phyloP scores from a whole-genome alignment of 1,140 invertebrate species.

The Anadara kagoshimensis region DNA sequence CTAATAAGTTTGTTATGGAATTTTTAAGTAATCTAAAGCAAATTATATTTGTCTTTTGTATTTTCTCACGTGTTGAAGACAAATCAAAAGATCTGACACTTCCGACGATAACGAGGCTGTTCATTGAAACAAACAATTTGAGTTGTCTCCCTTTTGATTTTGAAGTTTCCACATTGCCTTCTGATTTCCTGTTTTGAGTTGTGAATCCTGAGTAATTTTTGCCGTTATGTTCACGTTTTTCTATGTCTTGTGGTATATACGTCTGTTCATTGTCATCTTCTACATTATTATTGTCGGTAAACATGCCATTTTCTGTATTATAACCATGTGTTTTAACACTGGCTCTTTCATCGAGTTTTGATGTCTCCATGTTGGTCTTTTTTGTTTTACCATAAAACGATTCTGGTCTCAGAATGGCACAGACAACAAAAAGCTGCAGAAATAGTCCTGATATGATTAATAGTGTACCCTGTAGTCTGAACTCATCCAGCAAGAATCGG shows the following conservation, averaged over 20 bases:
- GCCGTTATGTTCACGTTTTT: no score
- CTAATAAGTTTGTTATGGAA: no score
- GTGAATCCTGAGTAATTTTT: no score
- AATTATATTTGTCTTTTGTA: no score
- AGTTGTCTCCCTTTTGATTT: neutral
- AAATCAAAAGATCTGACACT: neutral
- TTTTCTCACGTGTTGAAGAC: no score
- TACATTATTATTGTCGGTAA: neutral
- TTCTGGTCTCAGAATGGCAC: conserved; percentile 11
- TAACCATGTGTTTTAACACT: neutral
- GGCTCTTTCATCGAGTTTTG: neutral
- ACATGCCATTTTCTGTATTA: neutral
- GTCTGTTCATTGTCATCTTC: neutral
- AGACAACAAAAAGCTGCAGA: conserved; percentile 13
- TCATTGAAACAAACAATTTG: neutral
- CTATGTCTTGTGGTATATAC: neutral
- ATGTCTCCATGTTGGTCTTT: neutral
- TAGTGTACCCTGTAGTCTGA: conserved; percentile 14
- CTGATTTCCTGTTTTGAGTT: no score
- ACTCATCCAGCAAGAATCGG: conserved; percentile 48
- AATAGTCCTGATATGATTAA: conserved; percentile 13
- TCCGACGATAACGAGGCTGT: neutral
- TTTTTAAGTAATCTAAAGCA: no score
- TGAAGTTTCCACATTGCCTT: no score
- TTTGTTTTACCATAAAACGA: neutral